A percentile compares a stretch with the other conserved stretches of the same genome.
These are phyloP conservation scores for Tenthredo distinguenda DNA, from an alignment of 2,888 invertebrate species.

Conservation along the genomic window DNA sequence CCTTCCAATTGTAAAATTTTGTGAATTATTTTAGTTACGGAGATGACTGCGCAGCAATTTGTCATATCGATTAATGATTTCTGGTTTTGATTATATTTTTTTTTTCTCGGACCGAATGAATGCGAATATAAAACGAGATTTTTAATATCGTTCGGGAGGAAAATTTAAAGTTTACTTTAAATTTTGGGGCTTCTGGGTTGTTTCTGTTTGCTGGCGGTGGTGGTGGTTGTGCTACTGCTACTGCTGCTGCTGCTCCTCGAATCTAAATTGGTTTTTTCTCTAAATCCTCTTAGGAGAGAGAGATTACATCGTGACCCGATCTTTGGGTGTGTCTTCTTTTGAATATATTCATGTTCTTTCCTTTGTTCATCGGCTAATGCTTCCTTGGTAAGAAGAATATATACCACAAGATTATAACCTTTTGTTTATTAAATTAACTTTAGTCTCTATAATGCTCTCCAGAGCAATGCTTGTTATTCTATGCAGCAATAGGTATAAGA, in stretches of 20 bases:
- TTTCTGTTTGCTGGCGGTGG: not conserved
- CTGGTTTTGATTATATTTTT: not conserved
- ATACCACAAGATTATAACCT: conserved; percentile 37
- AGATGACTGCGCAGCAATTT: not conserved
- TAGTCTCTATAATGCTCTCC: not conserved
- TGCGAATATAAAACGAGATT: not conserved
- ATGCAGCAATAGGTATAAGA: too few relatives aligned
- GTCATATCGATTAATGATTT: not conserved
- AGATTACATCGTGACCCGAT: conserved; percentile 35
- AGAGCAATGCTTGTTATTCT: too few relatives aligned
- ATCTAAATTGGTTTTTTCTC: conserved; percentile 49
- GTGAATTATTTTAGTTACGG: too few relatives aligned
- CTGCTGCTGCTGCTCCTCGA: conserved; percentile 6
- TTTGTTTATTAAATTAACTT: conserved; percentile 39
- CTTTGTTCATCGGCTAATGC: conserved; percentile 59
- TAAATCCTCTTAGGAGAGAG: conserved; percentile 46
- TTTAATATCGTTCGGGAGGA: not conserved
- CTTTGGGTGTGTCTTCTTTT: conserved; percentile 58
- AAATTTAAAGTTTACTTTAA: not conserved
- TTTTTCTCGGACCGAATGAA: not conserved
- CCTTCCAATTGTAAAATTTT: not conserved
- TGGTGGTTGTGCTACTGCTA: conserved; percentile 33
- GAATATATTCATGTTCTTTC: conserved; percentile 63
- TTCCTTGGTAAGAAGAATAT: conserved; percentile 25
- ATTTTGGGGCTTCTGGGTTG: not conserved